Evolutionary conservation across 2,888 invertebrate genomes (phyloP).

Genomic region (Catonia carolina): DNA sequence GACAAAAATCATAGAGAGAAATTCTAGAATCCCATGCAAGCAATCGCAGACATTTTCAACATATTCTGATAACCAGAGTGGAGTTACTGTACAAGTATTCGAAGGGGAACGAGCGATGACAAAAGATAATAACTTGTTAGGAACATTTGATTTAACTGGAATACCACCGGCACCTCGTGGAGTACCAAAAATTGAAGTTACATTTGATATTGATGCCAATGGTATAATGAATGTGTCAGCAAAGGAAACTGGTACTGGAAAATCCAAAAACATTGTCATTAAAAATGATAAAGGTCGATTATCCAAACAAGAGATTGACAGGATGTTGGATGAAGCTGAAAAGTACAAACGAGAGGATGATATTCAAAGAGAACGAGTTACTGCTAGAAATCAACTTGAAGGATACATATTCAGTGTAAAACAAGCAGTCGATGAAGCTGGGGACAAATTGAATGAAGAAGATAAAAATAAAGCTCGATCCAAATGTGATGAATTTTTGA

Average conservation of each 20-base stretch:
- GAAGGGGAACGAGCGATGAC: too few species aligned
- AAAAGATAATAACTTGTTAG: too few species aligned
- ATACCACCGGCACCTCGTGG: conserved; percentile 82
- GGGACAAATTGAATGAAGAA: conserved; percentile 40
- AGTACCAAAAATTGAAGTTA: conserved; percentile 68
- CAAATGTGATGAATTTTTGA: conserved; percentile 40
- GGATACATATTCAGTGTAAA: conserved; percentile 40
- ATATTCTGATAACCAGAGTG: conserved; percentile 85
- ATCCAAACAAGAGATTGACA: conserved; percentile 73
- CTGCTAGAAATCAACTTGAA: conserved; percentile 45
- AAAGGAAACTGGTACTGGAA: conserved; percentile 53
- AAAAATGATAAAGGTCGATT: conserved; percentile 76
- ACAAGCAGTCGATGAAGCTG: conserved; percentile 40
- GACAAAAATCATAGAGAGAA: conserved; percentile 48
- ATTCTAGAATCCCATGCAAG: conserved; percentile 48
- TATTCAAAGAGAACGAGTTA: conserved; percentile 40
- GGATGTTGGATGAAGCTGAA: conserved; percentile 70
- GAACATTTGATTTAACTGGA: conserved; percentile 71
- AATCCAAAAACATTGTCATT: too few species aligned
- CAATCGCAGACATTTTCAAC: conserved; percentile 70
- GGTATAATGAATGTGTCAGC: conserved; percentile 64
- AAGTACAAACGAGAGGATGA: conserved; percentile 66
- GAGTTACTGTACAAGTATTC: conserved; percentile 77
- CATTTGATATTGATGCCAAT: too few species aligned
- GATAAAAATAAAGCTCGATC: conserved; percentile 42